Base-by-base conservation (phyloP, 2,888 invertebrate species). In the Fissipunctia ypsillon region DNA sequence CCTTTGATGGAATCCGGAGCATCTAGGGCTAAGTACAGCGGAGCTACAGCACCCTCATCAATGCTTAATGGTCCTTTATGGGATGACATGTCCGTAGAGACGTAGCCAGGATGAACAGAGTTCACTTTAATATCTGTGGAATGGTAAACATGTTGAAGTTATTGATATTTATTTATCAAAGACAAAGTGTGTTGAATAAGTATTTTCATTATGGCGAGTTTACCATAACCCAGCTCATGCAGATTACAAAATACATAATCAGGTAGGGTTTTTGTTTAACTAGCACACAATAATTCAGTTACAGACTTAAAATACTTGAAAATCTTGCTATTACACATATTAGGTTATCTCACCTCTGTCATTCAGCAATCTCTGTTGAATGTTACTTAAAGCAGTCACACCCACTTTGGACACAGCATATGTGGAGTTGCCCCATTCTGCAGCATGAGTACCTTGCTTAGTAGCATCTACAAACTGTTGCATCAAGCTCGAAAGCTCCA, bases 351-450 rank as follows among this genome's bases (percentile, higher is more conserved):
- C 82, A 95, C 95, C 94, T 92, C 88, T 92, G 59, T 92, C 89
- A 78, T 88, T 88, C 2, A 94, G 85, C 76, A 93, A 87, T 77
- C 96, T 94, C 86, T 98, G 98, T 80, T 98, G 98, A 78, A 98
- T 96, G 74, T 96, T 94, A 2, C 97, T 97, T 76, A 98, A 89
- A 1, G 98, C 97, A 60, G 97, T 97, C 2, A 98, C 96, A 1
- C 97, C 98, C 9, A 98, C 97, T 96, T 98, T 98, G 0, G 98
- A 98, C 6, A 97, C 97, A 0, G 91, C 95, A 92, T 98, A 98
- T 0, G 97, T 96, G 1, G 97, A 97, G 74, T 95, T 95, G 0
- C 97, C 96, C 97, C 97, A 98, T 22, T 95, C 93, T 0, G 82
- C 87, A 60, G 86, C 86, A 10, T 95, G 94, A 0, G 91, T 94